Percentiles rank a stretch among this genome's conserved stretches.
Conservation (phyloP, 1,140 invertebrate genomes). For the Chionoecetes opilio region DNA sequence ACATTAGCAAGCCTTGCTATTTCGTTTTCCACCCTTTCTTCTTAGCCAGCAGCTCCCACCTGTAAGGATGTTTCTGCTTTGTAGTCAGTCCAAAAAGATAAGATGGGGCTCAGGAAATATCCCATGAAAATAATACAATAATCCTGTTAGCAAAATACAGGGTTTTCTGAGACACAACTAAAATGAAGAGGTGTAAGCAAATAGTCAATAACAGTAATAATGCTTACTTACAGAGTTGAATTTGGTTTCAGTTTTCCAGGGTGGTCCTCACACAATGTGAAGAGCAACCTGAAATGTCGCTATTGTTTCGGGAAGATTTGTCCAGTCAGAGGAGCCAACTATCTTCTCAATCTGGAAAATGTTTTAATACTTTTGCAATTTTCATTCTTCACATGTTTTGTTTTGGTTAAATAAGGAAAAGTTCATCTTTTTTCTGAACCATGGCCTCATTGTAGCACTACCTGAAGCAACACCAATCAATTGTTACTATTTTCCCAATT, state of each 20-base stretch:
- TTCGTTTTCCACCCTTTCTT: slow-evolving; percentile 73
- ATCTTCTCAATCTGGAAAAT: slow-evolving; percentile 86
- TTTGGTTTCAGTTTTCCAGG: slow-evolving; percentile 81
- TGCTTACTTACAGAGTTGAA: slow-evolving; percentile 71
- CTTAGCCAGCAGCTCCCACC: slow-evolving; percentile 84
- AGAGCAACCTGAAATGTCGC: slow-evolving; percentile 88
- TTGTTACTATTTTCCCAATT: no score
- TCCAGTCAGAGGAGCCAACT: slow-evolving; percentile 86
- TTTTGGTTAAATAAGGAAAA: no score
- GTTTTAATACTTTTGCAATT: background rate
- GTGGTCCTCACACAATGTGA: slow-evolving; percentile 84
- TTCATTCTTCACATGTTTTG: background rate
- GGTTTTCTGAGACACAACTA: no score
- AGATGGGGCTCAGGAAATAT: background rate
- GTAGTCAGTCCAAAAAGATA: background rate
- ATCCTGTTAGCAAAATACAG: background rate
- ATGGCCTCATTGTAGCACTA: no score
- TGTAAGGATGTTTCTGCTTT: slow-evolving; percentile 85
- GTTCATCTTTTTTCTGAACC: no score
- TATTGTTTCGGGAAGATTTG: slow-evolving; percentile 87
- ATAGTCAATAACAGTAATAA: background rate
- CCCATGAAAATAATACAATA: background rate
- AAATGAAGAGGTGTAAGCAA: no score
- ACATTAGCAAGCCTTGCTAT: slow-evolving; percentile 55
- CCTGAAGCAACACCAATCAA: no score